phyloP scores from a whole-genome alignment of 2,113 vertebrate species.

The Rhynchomys soricoides region DNA sequence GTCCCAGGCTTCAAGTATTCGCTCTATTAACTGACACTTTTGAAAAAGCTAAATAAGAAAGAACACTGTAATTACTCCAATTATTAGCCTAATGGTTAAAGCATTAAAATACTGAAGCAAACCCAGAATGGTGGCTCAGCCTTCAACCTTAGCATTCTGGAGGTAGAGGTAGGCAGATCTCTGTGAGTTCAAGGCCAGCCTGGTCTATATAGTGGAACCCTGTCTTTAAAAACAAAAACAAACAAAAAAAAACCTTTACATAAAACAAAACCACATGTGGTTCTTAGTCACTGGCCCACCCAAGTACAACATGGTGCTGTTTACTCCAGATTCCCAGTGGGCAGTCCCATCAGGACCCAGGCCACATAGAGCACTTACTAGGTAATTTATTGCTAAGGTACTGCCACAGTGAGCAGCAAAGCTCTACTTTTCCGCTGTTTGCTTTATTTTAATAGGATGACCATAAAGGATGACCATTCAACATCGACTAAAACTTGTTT shows the following conservation, averaged over 20 bases:
- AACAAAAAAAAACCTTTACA: background rate
- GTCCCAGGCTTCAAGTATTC: slow-evolving; percentile 97
- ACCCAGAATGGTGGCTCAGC: background rate
- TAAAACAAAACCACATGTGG: background rate
- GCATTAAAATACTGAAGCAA: background rate
- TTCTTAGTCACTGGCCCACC: background rate
- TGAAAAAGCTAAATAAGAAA: slow-evolving; percentile 91
- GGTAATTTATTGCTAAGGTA: background rate
- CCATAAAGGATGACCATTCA: too few relatives aligned
- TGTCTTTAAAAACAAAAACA: background rate
- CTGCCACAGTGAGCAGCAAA: too few relatives aligned
- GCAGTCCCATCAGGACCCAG: background rate
- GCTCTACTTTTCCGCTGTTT: background rate
- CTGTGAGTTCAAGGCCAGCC: background rate
- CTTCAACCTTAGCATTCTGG: background rate
- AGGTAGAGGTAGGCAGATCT: background rate
- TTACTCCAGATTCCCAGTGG: background rate
- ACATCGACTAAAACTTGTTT: rapidly evolving
- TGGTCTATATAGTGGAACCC: background rate
- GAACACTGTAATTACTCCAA: slow-evolving; percentile 52
- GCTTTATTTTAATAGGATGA: background rate
- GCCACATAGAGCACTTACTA: background rate
- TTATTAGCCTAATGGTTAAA: background rate
- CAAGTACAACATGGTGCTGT: rapidly evolving
- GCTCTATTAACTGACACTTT: slow-evolving; percentile 97